phyloP scores from a whole-genome alignment of 1,140 invertebrate genomes.

The Bombus confusus region DNA sequence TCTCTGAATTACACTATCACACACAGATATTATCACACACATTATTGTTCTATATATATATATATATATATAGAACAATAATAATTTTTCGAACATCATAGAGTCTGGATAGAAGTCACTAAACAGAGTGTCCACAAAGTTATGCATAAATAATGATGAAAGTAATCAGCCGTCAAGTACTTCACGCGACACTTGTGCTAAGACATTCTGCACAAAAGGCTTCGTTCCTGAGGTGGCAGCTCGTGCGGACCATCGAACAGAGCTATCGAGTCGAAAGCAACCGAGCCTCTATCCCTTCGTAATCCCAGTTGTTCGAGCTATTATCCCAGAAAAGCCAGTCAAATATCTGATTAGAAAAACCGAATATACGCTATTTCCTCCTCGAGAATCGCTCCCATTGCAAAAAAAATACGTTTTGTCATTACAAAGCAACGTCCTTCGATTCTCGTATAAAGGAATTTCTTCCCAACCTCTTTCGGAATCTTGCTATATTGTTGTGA shows the following conservation, averaged over 20 bases:
- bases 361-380: conserved; percentile 71
- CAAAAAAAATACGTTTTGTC: conserved; percentile 62
- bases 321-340: conserved; percentile 70
- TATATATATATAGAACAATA: too few relatives aligned
- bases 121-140: background rate
- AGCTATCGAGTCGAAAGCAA: conserved; percentile 68
- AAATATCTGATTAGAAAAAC: conserved; percentile 73
- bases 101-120: too few relatives aligned
- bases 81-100: too few relatives aligned
- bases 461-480: conserved; percentile 44
- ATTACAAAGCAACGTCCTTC: conserved; percentile 57
- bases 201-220: conserved; percentile 26
- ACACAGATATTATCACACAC: too few relatives aligned
- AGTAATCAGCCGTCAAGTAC: background rate
- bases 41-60: too few relatives aligned
- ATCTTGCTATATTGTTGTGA: conserved; percentile 19
- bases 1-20: too few relatives aligned
- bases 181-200: conserved; percentile 5
- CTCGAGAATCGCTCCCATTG: conserved; percentile 24
- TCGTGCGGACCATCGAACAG: conserved; percentile 64
- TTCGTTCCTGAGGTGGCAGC: conserved; percentile 49
- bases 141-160: background rate
- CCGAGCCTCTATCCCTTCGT: conserved; percentile 56
- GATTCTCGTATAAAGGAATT: conserved; percentile 63
- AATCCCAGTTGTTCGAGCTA: conserved; percentile 57